A percentile compares a stretch with the other conserved stretches of the same genome.
Conservation (phyloP, 1,140 invertebrate species). For the Harlomillsia oculata region DNA sequence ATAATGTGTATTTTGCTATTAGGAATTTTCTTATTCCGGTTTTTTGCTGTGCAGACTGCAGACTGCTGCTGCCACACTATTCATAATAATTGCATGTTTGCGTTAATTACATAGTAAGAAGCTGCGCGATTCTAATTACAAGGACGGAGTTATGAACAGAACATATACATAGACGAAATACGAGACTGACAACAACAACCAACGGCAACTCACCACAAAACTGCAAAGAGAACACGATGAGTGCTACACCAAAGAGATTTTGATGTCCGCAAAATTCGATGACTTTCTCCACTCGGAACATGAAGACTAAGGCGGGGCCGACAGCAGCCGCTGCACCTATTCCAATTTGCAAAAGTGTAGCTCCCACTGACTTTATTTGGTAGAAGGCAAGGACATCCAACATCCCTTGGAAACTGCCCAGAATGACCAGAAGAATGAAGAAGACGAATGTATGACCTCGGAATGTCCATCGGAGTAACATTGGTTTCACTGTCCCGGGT, state of each 20-base stretch:
- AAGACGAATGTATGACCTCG: conserved; percentile 26
- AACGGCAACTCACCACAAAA: conserved; percentile 31
- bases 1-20: no score
- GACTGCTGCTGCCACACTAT: no score
- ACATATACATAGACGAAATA: no score
- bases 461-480: conserved; percentile 25
- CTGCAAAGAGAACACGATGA: conserved; percentile 32
- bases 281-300: conserved; percentile 34
- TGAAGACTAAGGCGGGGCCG: conserved; percentile 25
- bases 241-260: conserved; percentile 29
- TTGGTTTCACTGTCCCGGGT: conserved; percentile 21
- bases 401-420: conserved; percentile 26
- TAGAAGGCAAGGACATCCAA: conserved; percentile 27
- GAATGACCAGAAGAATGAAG: conserved; percentile 20
- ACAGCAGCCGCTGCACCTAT: conserved; percentile 27
- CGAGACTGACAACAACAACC: no score
- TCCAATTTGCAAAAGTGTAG: conserved; percentile 24
- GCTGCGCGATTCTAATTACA: no score
- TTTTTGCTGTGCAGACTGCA: no score
- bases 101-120: no score
- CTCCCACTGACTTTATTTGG: conserved; percentile 22
- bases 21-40: no score
- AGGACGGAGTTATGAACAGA: no score
- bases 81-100: no score
- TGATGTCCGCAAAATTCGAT: conserved; percentile 35